Percentiles rank a stretch among this genome's conserved stretches.
phyloP scores from a whole-genome alignment of 2,888 invertebrate genomes.

The Sepiola atlantica region DNA sequence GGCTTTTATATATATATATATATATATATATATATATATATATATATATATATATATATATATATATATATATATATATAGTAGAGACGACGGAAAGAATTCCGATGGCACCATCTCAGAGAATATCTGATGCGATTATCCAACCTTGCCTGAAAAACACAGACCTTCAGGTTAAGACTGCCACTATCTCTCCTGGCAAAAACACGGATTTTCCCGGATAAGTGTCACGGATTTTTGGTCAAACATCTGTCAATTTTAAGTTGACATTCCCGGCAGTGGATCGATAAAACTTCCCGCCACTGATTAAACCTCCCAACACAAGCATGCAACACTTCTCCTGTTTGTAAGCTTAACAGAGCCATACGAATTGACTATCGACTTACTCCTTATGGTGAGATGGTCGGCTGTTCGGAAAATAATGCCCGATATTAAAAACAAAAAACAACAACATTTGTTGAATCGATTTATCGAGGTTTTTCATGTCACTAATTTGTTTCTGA shows the following conservation, averaged over 20 bases:
- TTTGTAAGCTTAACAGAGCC: not conserved
- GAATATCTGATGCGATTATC: not conserved
- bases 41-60: too few species aligned
- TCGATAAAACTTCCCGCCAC: not conserved
- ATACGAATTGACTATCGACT: too few species aligned
- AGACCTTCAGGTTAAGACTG: slow-evolving; percentile 16
- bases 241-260: slow-evolving; percentile 32
- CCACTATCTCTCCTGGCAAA: not conserved
- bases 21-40: too few species aligned
- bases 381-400: too few species aligned
- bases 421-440: too few species aligned
- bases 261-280: not conserved
- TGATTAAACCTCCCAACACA: not conserved
- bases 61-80: too few species aligned
- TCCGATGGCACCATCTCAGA: not conserved
- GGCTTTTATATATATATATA: too few species aligned
- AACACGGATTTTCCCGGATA: not conserved
- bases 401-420: too few species aligned
- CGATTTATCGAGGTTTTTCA: too few species aligned
- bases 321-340: not conserved
- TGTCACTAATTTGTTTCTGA: too few species aligned
- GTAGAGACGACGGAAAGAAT: not conserved
- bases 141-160: not conserved
- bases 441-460: too few species aligned
- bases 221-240: slow-evolving; percentile 32